These are phyloP conservation scores for Hermetia illucens DNA, from an alignment of 1,140 invertebrate genomes.

Conservation along the genomic window DNA sequence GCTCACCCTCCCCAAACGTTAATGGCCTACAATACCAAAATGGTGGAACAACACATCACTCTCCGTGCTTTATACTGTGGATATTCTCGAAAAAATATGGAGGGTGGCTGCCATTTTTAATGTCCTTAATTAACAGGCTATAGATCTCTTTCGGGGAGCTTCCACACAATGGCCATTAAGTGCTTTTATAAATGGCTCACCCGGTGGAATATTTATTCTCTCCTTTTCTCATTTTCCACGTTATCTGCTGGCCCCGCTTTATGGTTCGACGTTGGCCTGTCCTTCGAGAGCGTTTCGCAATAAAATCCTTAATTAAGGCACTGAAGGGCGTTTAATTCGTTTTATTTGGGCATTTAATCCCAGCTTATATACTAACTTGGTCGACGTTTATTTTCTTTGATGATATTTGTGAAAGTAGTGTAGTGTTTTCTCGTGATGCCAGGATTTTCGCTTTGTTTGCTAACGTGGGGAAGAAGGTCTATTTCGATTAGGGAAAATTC, in stretches of 20 bases:
- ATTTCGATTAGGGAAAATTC: not conserved
- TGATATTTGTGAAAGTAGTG: not conserved
- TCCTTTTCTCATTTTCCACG: not conserved
- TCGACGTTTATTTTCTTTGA: not conserved
- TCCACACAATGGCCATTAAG: not conserved
- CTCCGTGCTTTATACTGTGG: not conserved
- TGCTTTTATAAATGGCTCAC: not conserved
- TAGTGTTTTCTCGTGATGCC: no score
- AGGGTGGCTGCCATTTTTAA: constrained; percentile 1
- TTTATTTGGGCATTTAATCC: not conserved
- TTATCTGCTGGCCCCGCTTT: not conserved
- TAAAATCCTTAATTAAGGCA: not conserved
- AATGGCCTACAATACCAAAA: not conserved
- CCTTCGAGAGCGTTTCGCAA: no score
- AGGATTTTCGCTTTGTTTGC: not conserved
- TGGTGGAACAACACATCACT: not conserved
- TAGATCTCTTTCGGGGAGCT: not conserved
- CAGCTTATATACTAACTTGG: not conserved
- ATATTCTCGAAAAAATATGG: no score
- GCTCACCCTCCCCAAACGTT: not conserved
- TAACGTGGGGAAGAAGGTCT: no score
- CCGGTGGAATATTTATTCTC: not conserved
- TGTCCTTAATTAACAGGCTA: not conserved
- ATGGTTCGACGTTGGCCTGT: not conserved
- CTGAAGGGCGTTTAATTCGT: not conserved